Evolutionary conservation across 2,113 vertebrate species (phyloP).

Genomic region (Callionymus lyra): DNA sequence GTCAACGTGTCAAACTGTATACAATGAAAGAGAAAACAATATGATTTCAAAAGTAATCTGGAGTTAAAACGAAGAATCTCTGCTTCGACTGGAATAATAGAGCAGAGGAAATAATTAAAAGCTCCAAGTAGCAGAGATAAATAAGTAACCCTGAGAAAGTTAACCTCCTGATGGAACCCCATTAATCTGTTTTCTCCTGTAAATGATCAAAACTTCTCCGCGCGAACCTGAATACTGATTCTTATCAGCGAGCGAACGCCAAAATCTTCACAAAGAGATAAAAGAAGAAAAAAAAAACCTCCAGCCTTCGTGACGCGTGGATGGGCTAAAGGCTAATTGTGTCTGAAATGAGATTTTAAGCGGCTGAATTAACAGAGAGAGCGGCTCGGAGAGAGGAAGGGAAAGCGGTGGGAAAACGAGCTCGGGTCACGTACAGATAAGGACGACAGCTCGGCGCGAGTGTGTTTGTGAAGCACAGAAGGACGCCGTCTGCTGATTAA

Average conservation of each 20-base stretch:
- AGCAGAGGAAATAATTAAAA: constrained; percentile 34
- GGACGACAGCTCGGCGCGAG: constrained; percentile 18
- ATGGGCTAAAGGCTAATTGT: constrained; percentile 69
- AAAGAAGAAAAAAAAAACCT: constrained; percentile 27
- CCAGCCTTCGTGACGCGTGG: constrained; percentile 24
- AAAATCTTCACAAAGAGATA: background rate
- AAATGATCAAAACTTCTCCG: constrained; percentile 58
- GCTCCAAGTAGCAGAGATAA: constrained; percentile 32
- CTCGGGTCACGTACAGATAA: constrained; percentile 40
- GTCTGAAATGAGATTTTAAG: constrained; percentile 68
- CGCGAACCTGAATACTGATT: constrained; percentile 45
- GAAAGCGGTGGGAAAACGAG: constrained; percentile 33
- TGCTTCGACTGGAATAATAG: no score
- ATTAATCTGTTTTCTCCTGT: constrained; percentile 54
- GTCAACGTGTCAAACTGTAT: no score
- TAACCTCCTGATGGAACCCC: constrained; percentile 40
- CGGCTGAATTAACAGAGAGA: constrained; percentile 56
- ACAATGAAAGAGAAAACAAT: no score
- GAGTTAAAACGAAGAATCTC: constrained; percentile 34
- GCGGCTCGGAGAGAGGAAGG: constrained; percentile 15
- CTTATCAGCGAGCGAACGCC: constrained; percentile 41
- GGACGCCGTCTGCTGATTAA: constrained; percentile 34
- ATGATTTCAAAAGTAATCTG: no score
- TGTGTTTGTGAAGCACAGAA: constrained; percentile 29
- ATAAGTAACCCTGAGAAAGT: constrained; percentile 16